phyloP scores from a whole-genome alignment of 1,140 invertebrate species.

The Drosophila ambigua region DNA sequence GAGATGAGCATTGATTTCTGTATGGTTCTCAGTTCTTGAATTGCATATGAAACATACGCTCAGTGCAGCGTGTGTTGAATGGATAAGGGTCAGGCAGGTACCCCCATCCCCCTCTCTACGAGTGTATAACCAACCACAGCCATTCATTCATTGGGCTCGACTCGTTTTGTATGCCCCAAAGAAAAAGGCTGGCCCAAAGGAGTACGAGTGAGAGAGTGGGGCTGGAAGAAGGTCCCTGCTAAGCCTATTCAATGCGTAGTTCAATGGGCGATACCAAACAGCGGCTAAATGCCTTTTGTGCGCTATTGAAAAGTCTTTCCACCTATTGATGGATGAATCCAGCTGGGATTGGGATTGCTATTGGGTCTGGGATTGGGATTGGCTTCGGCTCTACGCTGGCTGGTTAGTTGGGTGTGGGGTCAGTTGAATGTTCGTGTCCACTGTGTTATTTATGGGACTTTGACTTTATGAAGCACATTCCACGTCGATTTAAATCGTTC shows the following conservation, averaged over 20 bases:
- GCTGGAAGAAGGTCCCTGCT: constrained; percentile 20
- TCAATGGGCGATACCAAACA: constrained; percentile 77
- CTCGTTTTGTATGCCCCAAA: no score
- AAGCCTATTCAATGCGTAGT: constrained; percentile 65
- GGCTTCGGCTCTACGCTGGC: constrained; percentile 1
- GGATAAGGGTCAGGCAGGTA: no score
- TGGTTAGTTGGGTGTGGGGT: constrained; percentile 24
- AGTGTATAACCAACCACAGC: no score
- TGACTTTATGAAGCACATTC: constrained; percentile 40
- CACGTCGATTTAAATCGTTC: constrained; percentile 44
- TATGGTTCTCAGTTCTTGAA: not conserved
- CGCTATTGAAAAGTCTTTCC: constrained; percentile 64
- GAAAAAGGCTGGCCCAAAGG: no score
- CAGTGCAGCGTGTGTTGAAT: no score
- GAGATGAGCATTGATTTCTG: constrained; percentile 1
- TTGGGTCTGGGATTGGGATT: constrained; percentile 4
- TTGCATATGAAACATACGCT: not conserved
- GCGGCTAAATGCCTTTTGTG: constrained; percentile 77
- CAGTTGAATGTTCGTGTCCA: constrained; percentile 38
- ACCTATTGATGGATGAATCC: constrained; percentile 62
- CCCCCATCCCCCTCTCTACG: no score
- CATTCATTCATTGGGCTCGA: no score
- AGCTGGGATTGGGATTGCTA: constrained; percentile 9
- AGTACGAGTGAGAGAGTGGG: not conserved
- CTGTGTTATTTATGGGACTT: constrained; percentile 39